phyloP scores from a whole-genome alignment of 2,113 vertebrate species.

The Pedetes capensis region DNA sequence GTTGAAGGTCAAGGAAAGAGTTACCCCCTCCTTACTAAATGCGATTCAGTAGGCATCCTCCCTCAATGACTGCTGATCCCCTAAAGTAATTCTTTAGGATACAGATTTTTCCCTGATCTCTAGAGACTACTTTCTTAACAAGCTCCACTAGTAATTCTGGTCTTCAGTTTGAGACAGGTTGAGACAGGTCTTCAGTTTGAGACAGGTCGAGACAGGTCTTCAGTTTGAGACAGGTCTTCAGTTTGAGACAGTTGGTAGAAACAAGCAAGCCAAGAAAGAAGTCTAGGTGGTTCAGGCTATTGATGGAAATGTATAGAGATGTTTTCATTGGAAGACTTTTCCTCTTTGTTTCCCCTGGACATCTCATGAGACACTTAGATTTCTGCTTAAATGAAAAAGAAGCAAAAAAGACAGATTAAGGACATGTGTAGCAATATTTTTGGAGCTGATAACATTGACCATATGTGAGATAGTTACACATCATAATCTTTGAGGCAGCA shows the following conservation, averaged over 20 bases:
- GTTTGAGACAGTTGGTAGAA: neutral
- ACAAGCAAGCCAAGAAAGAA: neutral
- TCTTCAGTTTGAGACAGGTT: too few species aligned
- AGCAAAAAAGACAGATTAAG: neutral
- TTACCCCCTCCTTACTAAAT: accelerated
- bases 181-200: neutral
- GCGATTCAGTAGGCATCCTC: neutral
- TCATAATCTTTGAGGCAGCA: neutral
- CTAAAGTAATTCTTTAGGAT: neutral
- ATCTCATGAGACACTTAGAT: neutral
- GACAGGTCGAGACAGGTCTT: neutral
- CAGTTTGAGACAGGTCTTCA: neutral
- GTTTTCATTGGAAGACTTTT: neutral
- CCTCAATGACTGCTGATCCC: neutral
- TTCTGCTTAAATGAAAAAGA: neutral
- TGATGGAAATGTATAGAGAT: neutral
- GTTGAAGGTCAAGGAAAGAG: neutral
- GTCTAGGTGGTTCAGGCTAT: neutral
- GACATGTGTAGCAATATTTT: neutral
- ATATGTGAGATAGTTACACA: neutral
- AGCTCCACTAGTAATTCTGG: slow-evolving; percentile 7
- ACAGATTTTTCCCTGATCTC: neutral
- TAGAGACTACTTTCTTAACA: slow-evolving; percentile 3
- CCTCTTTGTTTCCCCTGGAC: neutral
- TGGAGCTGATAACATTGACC: neutral